Conservation (phyloP, 92 coral and sea anemone species). For the Galaxea fascicularis region DNA sequence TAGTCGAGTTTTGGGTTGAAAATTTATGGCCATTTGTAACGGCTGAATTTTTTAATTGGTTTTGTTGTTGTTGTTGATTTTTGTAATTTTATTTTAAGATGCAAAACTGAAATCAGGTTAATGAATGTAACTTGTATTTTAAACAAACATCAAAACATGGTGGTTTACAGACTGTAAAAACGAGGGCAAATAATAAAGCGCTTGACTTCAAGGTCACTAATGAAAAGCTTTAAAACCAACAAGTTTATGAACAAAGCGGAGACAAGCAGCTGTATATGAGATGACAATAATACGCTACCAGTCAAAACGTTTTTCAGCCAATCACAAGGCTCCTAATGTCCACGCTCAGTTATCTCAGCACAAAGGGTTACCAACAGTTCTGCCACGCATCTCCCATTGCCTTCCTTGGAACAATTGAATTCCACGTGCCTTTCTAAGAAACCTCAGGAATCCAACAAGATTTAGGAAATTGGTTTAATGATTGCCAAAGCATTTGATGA, state of each 20-base stretch:
- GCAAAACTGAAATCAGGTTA: too few relatives aligned
- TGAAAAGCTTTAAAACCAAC: background rate
- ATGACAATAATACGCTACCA: slow-evolving; percentile 32
- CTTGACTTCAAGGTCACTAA: slow-evolving; percentile 24
- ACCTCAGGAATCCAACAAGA: slow-evolving; percentile 29
- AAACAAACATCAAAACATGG: background rate
- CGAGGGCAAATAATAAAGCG: background rate
- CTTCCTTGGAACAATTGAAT: slow-evolving; percentile 30
- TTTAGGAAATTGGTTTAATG: slow-evolving; percentile 14
- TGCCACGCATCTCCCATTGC: slow-evolving; percentile 68
- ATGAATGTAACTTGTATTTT: too few relatives aligned
- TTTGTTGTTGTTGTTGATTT: too few relatives aligned
- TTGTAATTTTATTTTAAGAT: too few relatives aligned
- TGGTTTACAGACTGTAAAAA: too few relatives aligned
- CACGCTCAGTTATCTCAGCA: slow-evolving; percentile 14
- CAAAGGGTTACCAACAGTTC: slow-evolving; percentile 50
- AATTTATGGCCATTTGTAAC: too few relatives aligned
- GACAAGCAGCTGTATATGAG: slow-evolving; percentile 47
- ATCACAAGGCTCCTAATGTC: slow-evolving; percentile 18
- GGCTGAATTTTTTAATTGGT: too few relatives aligned
- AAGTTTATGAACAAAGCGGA: background rate
- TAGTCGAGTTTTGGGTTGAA: too few relatives aligned
- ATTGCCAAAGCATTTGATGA: background rate
- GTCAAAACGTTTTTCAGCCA: slow-evolving; percentile 2
- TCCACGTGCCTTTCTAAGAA: slow-evolving; percentile 57